Conservation (phyloP, 2,113 vertebrate species). For the Scophthalmus maximus region DNA sequence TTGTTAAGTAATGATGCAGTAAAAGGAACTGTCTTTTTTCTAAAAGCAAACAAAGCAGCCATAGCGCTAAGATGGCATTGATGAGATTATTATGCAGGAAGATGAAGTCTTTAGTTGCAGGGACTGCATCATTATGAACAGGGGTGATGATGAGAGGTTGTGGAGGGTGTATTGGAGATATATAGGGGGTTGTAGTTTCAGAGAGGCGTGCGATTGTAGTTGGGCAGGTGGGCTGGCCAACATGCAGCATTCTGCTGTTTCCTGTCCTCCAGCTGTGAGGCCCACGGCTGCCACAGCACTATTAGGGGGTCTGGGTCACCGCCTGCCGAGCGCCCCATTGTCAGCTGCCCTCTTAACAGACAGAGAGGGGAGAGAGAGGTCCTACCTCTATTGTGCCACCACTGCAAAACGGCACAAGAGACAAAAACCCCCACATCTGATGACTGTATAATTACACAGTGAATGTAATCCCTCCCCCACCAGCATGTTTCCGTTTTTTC, state of each 20-base stretch:
- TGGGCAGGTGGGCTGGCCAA: slow-evolving; percentile 43
- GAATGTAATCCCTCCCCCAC: slow-evolving; percentile 69
- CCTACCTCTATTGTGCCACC: slow-evolving; percentile 72
- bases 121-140: slow-evolving; percentile 26
- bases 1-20: neutral
- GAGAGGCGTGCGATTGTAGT: slow-evolving; percentile 7
- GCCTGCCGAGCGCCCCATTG: slow-evolving; percentile 75
- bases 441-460: slow-evolving; percentile 81
- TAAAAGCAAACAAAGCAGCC: slow-evolving; percentile 16
- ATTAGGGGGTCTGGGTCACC: slow-evolving; percentile 76
- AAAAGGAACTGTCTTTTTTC: slow-evolving; percentile 5
- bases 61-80: slow-evolving; percentile 17
- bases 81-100: slow-evolving; percentile 47
- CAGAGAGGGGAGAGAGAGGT: slow-evolving; percentile 60
- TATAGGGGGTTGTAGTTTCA: slow-evolving; percentile 32
- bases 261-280: slow-evolving; percentile 75
- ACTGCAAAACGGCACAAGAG: slow-evolving; percentile 67
- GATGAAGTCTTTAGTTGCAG: slow-evolving; percentile 30
- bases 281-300: slow-evolving; percentile 67
- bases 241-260: slow-evolving; percentile 65
- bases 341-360: slow-evolving; percentile 72
- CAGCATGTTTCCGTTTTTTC: slow-evolving; percentile 59
- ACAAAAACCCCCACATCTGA: slow-evolving; percentile 62
- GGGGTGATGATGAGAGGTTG: slow-evolving; percentile 46
- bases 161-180: slow-evolving; percentile 10